These are phyloP conservation scores for Temnopleurus reevesii DNA, from an alignment of 53 echinoderm and acorn worm genomes.

Conservation along the genomic window DNA sequence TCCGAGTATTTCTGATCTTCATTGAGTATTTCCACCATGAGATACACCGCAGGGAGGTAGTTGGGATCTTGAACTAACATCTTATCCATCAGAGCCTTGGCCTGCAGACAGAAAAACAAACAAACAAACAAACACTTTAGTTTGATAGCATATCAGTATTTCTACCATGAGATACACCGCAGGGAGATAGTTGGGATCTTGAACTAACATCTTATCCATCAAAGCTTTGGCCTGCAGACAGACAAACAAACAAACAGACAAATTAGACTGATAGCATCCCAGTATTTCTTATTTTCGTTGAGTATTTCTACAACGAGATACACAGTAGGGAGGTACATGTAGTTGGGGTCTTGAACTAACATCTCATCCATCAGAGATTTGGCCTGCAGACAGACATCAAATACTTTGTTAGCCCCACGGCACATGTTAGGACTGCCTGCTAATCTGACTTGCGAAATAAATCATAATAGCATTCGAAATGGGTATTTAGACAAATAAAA, in stretches of 20 bases:
- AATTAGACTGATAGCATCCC: constrained; percentile 80
- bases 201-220: constrained; percentile 80
- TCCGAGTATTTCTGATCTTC: constrained; percentile 78
- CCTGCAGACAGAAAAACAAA: constrained; percentile 52
- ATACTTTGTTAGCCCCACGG: too few species aligned
- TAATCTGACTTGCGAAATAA: too few species aligned
- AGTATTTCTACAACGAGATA: constrained; percentile 84
- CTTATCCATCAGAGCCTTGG: constrained; percentile 84
- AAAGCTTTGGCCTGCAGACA: constrained; percentile 80
- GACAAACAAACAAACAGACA: too few species aligned
- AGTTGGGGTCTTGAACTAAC: constrained; percentile 72
- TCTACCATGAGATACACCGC: constrained; percentile 88
- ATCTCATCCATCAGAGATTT: constrained; percentile 86
- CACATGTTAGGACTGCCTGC: too few species aligned
- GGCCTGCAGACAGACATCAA: constrained; percentile 57
- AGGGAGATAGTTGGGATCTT: constrained; percentile 83
- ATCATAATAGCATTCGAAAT: too few species aligned
- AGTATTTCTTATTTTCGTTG: constrained; percentile 75
- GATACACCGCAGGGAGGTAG: constrained; percentile 86
- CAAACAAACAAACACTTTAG: too few species aligned
- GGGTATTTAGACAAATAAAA: too few species aligned
- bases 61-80: constrained; percentile 78
- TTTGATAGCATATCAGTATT: constrained; percentile 79
- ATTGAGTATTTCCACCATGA: constrained; percentile 77
- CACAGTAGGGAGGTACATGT: constrained; percentile 88